Conservation (phyloP, 2,113 vertebrate species). For the Isurus oxyrinchus region DNA sequence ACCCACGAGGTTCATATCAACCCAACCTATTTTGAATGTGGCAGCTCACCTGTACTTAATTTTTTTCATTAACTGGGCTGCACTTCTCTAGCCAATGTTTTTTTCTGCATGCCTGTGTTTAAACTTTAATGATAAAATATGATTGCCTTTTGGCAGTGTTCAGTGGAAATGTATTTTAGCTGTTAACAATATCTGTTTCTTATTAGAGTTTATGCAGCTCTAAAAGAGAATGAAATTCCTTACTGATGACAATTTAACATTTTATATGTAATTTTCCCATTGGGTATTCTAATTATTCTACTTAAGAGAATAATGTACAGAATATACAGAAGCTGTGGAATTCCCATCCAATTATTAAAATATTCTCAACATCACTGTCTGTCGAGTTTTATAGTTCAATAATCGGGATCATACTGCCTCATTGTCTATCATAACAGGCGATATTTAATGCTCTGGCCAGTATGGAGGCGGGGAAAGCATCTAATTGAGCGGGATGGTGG, state of each 20-base stretch:
- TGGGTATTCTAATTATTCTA: conserved; percentile 27
- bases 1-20: background rate
- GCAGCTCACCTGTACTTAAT: conserved; percentile 50
- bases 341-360: conserved; percentile 21
- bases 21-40: conserved; percentile 14
- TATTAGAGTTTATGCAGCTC: conserved; percentile 60
- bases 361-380: background rate
- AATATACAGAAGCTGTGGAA: conserved; percentile 23
- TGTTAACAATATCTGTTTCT: conserved; percentile 66
- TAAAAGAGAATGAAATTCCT: conserved; percentile 48
- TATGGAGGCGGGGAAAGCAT: background rate
- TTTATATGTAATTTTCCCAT: conserved; percentile 41
- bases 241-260: conserved; percentile 42
- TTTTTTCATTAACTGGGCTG: conserved; percentile 48
- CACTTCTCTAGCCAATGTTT: conserved; percentile 46
- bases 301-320: background rate
- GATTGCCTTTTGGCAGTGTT: conserved; percentile 59
- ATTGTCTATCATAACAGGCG: background rate
- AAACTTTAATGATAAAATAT: conserved; percentile 62
- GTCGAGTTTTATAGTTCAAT: background rate
- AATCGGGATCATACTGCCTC: background rate
- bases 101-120: conserved; percentile 52
- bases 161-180: conserved; percentile 61
- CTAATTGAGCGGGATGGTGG: background rate
- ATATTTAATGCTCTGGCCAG: background rate